Evolutionary conservation across 2,888 invertebrate genomes (phyloP).

Genomic region (Leptopilina myrica): DNA sequence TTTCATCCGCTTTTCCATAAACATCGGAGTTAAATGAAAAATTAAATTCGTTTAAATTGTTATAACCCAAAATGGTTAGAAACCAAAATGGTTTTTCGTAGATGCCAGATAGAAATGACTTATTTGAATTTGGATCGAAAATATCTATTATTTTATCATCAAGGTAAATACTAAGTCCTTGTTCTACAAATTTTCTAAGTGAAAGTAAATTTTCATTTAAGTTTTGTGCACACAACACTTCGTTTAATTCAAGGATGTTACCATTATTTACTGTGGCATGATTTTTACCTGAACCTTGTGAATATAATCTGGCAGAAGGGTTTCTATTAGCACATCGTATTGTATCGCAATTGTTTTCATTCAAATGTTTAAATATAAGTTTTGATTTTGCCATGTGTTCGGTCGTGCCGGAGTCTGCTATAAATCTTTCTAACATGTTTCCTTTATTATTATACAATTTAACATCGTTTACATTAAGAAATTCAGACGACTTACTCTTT

Average conservation of each 20-base stretch:
- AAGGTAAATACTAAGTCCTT: background rate
- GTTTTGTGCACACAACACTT: slow-evolving; percentile 1
- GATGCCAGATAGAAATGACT: background rate
- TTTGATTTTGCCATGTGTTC: slow-evolving; percentile 30
- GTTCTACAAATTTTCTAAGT: slow-evolving; percentile 38
- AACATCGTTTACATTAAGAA: background rate
- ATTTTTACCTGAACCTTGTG: background rate
- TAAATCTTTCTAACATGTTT: slow-evolving; percentile 31
- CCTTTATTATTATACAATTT: background rate
- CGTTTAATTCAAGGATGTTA: background rate
- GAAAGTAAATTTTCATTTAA: slow-evolving; percentile 14
- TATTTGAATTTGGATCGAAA: background rate
- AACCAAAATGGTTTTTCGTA: slow-evolving; percentile 29
- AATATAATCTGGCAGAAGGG: background rate
- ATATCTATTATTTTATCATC: slow-evolving; percentile 22
- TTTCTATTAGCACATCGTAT: slow-evolving; percentile 30
- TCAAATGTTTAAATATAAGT: slow-evolving; percentile 21
- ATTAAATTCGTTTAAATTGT: background rate
- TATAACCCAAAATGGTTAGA: background rate
- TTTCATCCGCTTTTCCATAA: background rate
- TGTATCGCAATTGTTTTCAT: background rate
- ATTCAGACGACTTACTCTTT: background rate
- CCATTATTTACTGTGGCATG: background rate
- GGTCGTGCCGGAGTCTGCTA: slow-evolving; percentile 11
- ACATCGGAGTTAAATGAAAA: background rate